Conservation (phyloP, 2,113 vertebrate species). For the Nesoenas mayeri region DNA sequence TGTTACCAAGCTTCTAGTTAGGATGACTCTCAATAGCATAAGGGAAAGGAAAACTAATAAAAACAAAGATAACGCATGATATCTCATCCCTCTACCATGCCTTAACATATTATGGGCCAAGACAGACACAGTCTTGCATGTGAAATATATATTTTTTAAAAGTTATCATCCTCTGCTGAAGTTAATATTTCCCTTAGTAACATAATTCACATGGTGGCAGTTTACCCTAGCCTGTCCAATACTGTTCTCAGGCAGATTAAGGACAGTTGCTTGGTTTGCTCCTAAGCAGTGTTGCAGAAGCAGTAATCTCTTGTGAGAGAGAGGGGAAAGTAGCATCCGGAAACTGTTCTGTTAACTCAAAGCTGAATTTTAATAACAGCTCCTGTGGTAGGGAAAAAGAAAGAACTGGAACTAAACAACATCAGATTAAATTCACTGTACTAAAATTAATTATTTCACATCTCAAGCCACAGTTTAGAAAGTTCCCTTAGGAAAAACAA, state of each 20-base stretch:
- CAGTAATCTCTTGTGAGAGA: background rate
- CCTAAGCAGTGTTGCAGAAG: background rate
- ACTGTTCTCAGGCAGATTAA: background rate
- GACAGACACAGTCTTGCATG: background rate
- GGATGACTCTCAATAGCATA: background rate
- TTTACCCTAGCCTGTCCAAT: background rate
- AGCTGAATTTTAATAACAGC: background rate
- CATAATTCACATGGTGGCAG: background rate
- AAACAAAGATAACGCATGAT: background rate
- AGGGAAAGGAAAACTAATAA: background rate
- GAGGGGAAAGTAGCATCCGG: background rate
- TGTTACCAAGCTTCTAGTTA: background rate
- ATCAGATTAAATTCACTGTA: background rate
- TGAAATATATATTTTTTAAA: background rate
- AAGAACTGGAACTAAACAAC: background rate
- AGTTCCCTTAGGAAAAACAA: background rate
- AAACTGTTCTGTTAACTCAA: background rate
- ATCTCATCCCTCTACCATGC: background rate
- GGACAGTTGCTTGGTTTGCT: background rate
- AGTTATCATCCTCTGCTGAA: background rate
- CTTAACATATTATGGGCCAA: background rate
- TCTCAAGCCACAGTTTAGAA: background rate
- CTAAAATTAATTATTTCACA: background rate
- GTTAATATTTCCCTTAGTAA: background rate
- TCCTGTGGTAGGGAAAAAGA: background rate